Base-by-base conservation (phyloP, 2,113 vertebrate genomes). In the Rhinogobius similis region DNA sequence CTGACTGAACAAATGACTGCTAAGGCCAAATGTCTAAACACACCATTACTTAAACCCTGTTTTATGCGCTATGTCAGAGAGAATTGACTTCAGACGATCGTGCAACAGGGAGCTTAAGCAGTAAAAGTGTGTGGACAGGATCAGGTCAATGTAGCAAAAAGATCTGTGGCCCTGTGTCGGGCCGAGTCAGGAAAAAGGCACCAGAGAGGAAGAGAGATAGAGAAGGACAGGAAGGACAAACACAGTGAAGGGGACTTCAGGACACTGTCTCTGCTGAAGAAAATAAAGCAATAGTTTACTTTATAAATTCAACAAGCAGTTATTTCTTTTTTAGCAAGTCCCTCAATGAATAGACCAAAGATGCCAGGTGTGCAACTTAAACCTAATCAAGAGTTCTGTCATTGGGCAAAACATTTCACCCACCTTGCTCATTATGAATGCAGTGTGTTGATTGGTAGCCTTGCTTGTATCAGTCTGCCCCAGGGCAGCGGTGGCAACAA, bases 131-230 rank as follows among this genome's bases (percentile, higher is more conserved):
- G 41, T 41, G 58, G 59, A 82, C 73, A 73, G 55, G 32, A 75
- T 82, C 26, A 73, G 72, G 78, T 75, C 78, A 83, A 48, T 39
- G 41, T 32, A 46, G 66, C 38, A 62, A 38, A n/a, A 55, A 76
- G 46, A 67, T 71, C 55, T 62, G 41, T 56, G 65, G 74, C 71
- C 58, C 61, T 24, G 26, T n/a, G 63, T 78, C 18, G 0, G 53
- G 38, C 73, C 52, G 18, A 69, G 43, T 76, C 23, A 70, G 21
- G 27, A 41, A 41, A 18, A 72, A 69, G 44, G 11, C 39, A 55
- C 38, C 8, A 73, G 32, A 68, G 41, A 69, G 48, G 65, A 20
- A 61, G 13, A 39, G 21, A 70, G 46, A 76, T 21, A 53, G 20
- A 64, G 44, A 70, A 20, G 48, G 48, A 13, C 23, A 41, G 29